Base-by-base conservation (phyloP, 2,888 invertebrate genomes). In the Plebejus anna region DNA sequence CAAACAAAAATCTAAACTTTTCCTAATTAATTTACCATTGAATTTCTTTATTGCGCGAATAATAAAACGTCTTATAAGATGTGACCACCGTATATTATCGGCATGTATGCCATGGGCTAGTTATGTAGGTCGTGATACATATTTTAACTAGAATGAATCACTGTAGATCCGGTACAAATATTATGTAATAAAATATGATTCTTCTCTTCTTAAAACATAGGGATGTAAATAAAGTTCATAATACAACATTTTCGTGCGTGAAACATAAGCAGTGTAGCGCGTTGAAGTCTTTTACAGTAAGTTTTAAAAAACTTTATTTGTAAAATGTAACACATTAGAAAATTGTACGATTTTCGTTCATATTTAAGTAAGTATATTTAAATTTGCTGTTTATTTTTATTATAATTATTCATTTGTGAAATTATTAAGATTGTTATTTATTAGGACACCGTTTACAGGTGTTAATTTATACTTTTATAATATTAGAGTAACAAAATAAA, bases 271-370 rank as follows among this genome's bases (percentile, higher is more conserved):
- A 4, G 42, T 1, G 47, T 5, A 47, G 42, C 47, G 42, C 72
- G 72, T 72, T 72, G 72, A 72, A 47, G 47, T 72, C 72, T 72
- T 72, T 47, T 42, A 28, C 47, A 47, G 11, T 28, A 22, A 4
- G 11, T 11, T 3, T 47, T 2, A 42, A 22, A 47, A 22, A 42
- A 6, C 9, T 0, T 66, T 32, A 32, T 32, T 57, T n/a, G 59
- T 59, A 22, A 22, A 61, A 61, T 9, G 13, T 9, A 32, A 28
- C 28, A 61, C 7, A 61, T 11, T 3, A 4, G 2, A 61, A 32
- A 36, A 66, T 5, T 59, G 11, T 4, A 32, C 1, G 1, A 66
- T 2, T 28, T 22, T 2, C 28, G 4, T 4, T 57, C 28, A 22
- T 61, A 66, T 66, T 2, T 66, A 32, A 32, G 2, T 32, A 32